Percentiles rank a stretch among this genome's conserved stretches.
phyloP scores from a whole-genome alignment of 2,113 vertebrate genomes.

The Gallinago jamesoni region DNA sequence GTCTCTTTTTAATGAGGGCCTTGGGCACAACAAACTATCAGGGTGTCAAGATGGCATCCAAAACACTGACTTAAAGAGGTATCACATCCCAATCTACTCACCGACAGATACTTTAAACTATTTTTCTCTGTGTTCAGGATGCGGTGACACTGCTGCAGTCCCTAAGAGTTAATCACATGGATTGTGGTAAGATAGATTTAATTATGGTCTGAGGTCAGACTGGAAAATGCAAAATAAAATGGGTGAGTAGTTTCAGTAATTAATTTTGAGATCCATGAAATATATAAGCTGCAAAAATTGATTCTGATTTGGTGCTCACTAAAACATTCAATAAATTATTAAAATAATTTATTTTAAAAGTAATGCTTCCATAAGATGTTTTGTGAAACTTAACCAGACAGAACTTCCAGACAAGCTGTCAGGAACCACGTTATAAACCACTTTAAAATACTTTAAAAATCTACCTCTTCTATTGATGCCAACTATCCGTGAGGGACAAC shows the following conservation, averaged over 20 bases:
- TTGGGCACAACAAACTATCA: background rate
- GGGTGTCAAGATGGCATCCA: background rate
- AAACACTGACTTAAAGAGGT: background rate
- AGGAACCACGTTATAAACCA: background rate
- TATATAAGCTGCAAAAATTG: background rate
- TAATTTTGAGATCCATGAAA: background rate
- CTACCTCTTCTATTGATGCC: background rate
- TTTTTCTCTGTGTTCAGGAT: background rate
- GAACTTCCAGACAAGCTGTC: background rate
- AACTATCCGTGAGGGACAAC: background rate
- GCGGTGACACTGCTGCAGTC: background rate
- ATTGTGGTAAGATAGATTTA: background rate
- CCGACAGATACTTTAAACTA: background rate
- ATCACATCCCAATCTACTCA: background rate
- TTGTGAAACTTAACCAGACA: background rate
- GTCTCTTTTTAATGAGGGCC: background rate
- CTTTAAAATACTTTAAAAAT: background rate
- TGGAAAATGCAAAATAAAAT: constrained; percentile 1
- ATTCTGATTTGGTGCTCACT: background rate
- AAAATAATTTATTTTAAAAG: background rate
- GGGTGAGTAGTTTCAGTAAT: background rate
- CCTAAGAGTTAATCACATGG: background rate
- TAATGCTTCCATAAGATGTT: background rate
- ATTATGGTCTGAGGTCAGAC: background rate
- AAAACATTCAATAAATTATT: background rate